A percentile compares a stretch with the other conserved stretches of the same genome.
phyloP scores from a whole-genome alignment of 2,113 vertebrate species.

The Ariopsis seemanni region DNA sequence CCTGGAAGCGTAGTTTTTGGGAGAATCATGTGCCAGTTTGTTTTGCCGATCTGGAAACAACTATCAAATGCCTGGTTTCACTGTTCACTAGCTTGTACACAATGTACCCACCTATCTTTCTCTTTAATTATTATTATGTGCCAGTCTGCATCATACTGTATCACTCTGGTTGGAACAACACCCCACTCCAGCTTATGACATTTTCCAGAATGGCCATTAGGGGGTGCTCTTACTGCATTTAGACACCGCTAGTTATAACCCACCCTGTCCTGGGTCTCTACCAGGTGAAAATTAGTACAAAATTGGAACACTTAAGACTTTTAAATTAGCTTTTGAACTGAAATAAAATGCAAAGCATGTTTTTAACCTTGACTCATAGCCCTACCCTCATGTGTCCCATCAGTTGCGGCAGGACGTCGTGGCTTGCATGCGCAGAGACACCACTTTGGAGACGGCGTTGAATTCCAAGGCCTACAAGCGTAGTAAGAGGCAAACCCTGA shows the following conservation, averaged over 20 bases:
- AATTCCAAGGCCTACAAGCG: slow-evolving; percentile 98
- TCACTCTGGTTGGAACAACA: background rate
- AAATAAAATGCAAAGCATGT: background rate
- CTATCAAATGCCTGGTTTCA: background rate
- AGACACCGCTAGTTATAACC: background rate
- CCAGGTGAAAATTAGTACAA: background rate
- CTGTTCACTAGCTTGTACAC: background rate
- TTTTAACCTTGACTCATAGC: background rate
- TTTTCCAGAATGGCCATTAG: slow-evolving; percentile 32
- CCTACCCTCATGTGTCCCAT: background rate
- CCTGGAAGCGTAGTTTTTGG: background rate
- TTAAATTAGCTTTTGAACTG: background rate
- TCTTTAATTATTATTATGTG: background rate
- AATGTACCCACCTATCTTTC: background rate
- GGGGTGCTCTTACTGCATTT: slow-evolving; percentile 38
- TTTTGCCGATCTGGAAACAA: background rate
- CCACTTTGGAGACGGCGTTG: slow-evolving; percentile 92
- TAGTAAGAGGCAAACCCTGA: slow-evolving; percentile 93
- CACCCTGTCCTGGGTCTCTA: background rate
- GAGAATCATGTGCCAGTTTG: background rate
- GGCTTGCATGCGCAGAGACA: slow-evolving; percentile 95
- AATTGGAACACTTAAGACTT: background rate
- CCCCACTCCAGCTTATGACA: background rate
- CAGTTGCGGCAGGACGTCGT: slow-evolving; percentile 97
- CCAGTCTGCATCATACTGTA: background rate